A percentile compares a stretch with the other conserved stretches of the same genome.
Conservation (phyloP, 2,113 vertebrate genomes). For the Etheostoma cragini region DNA sequence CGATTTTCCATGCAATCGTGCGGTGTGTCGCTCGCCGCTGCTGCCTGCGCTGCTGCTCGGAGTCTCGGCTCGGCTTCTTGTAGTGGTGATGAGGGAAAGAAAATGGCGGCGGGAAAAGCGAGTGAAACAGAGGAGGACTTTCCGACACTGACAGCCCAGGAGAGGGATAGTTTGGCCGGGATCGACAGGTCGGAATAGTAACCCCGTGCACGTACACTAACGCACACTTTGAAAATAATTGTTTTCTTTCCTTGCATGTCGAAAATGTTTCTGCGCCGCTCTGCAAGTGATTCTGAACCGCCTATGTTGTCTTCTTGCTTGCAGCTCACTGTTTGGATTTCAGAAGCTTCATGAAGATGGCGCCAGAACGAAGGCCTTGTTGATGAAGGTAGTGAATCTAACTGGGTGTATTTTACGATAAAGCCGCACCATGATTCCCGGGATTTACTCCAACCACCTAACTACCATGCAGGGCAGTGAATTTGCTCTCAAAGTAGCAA, state of each 20-base stretch:
- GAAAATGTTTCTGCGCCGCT: slow-evolving; percentile 45
- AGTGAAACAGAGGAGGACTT: slow-evolving; percentile 98
- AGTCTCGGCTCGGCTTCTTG: slow-evolving; percentile 88
- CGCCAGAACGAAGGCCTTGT: slow-evolving; percentile 98
- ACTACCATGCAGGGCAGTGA: slow-evolving; percentile 4
- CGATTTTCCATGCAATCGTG: slow-evolving; percentile 97
- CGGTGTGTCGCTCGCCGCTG: slow-evolving; percentile 93
- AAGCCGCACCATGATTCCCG: not conserved
- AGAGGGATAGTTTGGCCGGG: slow-evolving; percentile 90
- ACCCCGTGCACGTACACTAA: slow-evolving; percentile 43
- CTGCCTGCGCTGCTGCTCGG: slow-evolving; percentile 86
- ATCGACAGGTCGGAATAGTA: slow-evolving; percentile 91
- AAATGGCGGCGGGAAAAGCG: slow-evolving; percentile 99
- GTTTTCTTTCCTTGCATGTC: slow-evolving; percentile 38
- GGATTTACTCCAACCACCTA: not conserved
- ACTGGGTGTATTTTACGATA: slow-evolving; percentile 20
- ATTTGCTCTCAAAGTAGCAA: slow-evolving; percentile 35
- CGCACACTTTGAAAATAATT: slow-evolving; percentile 43
- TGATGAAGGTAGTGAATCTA: slow-evolving; percentile 90
- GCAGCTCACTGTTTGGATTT: slow-evolving; percentile 96
- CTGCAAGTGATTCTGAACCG: slow-evolving; percentile 80
- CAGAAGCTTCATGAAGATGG: slow-evolving; percentile 99
- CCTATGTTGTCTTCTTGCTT: slow-evolving; percentile 85
- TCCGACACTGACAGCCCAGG: slow-evolving; percentile 96
- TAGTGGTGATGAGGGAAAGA: slow-evolving; percentile 98